Percentiles rank a stretch among this genome's conserved stretches.
Evolutionary conservation across 2,888 invertebrate genomes (phyloP).

Genomic region (Dastarcus helophoroides): DNA sequence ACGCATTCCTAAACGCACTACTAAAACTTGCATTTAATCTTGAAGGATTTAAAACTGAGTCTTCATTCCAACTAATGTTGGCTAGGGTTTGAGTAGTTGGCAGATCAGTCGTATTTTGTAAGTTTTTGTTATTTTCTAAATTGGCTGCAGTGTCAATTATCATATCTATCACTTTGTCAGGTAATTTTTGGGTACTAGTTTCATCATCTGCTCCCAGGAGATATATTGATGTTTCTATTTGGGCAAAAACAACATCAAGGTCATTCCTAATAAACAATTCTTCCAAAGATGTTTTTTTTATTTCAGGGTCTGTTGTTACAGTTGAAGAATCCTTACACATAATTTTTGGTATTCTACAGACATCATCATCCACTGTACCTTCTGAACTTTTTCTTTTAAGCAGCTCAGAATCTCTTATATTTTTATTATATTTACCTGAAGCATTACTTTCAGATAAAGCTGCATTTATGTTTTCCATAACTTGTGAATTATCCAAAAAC

Average conservation of each 20-base stretch:
- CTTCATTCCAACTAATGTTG: constrained; percentile 12
- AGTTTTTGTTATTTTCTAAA: constrained; percentile 7
- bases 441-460: constrained; percentile 5
- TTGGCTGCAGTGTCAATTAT: constrained; percentile 26
- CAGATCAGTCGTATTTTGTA: constrained; percentile 6
- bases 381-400: constrained; percentile 4
- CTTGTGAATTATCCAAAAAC: constrained; percentile 6
- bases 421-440: no score
- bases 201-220: constrained; percentile 26
- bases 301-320: constrained; percentile 3
- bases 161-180: constrained; percentile 22
- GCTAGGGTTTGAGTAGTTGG: neutral
- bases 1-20: constrained; percentile 25
- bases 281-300: constrained; percentile 3
- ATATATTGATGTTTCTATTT: constrained; percentile 43
- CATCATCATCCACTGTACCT: constrained; percentile 5
- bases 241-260: constrained; percentile 33
- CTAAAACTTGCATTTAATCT: constrained; percentile 22
- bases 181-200: constrained; percentile 10
- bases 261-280: constrained; percentile 8
- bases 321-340: neutral
- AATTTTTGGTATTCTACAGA: constrained; percentile 8
- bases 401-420: no score
- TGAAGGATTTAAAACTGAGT: constrained; percentile 16
- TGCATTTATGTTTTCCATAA: constrained; percentile 7